Base-by-base conservation (phyloP, 2,113 vertebrate genomes). In the Platysteira castanea region DNA sequence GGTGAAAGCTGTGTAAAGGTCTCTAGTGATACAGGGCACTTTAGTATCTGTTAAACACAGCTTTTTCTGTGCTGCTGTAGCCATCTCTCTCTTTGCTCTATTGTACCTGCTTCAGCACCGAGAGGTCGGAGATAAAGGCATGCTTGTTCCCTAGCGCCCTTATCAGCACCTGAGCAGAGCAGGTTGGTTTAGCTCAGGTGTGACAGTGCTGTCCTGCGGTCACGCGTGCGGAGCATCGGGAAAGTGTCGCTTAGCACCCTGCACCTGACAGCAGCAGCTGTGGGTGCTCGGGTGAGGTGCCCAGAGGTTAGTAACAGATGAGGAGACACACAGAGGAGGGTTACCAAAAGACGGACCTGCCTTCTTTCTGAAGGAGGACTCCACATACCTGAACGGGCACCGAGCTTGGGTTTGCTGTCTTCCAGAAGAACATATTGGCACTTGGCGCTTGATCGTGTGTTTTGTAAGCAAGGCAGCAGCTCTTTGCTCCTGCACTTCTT, bases 311-410 rank as follows among this genome's bases (percentile, higher is more conserved):
- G 4, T 9, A 20, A 39, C 7, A 35, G 30, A 6, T 19, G 17
- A 9, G 19, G 24, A 27, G 22, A 17, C 2, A 3, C 13, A 2
- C 0, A n/a, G 35, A 37, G 30, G 16, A 64, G 13, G 10, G 9
- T 18, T 24, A 9, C 37, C 30, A 2, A 13, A 17, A 22, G 49
- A 67, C 23, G 46, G 4, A 30, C 27, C 24, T 77, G 21, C 7
- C 19, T 2, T 54, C 6, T 53, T 70, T 18, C 30, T n/a, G n/a
- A 15, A 53, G 46, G n/a, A 46, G 31, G 11, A 14, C 82, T 85
- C 27, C 21, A 6, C 6, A 0, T 7, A 8, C 12, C n/a, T 33
- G 41, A 17, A 18, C 10, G n/a, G 56, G 23, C 46, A 22, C 3
- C 0, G 3, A 3, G 24, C 50, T 13, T 41, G 41, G 33, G 17